These are phyloP conservation scores for Shinisaurus crocodilurus DNA, from an alignment of 2,113 vertebrate species.

Conservation along the genomic window DNA sequence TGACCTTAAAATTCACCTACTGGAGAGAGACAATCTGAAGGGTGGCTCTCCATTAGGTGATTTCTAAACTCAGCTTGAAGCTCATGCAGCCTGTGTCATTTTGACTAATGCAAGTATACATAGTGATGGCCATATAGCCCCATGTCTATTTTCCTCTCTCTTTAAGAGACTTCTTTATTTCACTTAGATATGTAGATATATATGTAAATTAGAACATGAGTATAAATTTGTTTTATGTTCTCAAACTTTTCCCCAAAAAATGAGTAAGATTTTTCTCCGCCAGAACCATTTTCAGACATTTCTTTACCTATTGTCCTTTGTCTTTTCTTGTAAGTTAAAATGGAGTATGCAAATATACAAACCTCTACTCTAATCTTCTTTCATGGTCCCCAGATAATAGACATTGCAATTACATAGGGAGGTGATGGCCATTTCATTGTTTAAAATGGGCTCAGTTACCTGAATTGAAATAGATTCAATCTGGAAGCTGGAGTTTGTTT, in stretches of 20 bases:
- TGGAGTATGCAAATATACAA: background rate
- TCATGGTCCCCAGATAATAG: background rate
- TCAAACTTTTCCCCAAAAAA: background rate
- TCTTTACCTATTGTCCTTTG: constrained; percentile 12
- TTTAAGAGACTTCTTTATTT: constrained; percentile 9
- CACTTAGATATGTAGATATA: too few species aligned
- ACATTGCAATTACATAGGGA: background rate
- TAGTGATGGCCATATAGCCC: background rate
- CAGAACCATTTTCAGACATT: background rate
- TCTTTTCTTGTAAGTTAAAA: constrained; percentile 4
- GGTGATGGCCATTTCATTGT: background rate
- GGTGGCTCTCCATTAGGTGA: background rate
- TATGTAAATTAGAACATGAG: background rate
- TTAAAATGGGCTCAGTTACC: background rate
- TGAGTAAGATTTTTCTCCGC: background rate
- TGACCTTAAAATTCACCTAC: constrained; percentile 32
- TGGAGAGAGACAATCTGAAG: constrained; percentile 23
- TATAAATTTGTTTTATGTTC: background rate
- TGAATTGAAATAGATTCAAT: constrained; percentile 22
- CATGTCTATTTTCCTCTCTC: background rate
- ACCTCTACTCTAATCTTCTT: constrained; percentile 14
- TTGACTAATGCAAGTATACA: constrained; percentile 5
- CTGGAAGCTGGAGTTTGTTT: background rate
- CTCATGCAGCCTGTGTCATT: background rate
- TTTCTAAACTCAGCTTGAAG: constrained; percentile 2